These are phyloP conservation scores for Coregonus suidteri DNA, from an alignment of 2,797 vertebrate species.

Conservation along the genomic window DNA sequence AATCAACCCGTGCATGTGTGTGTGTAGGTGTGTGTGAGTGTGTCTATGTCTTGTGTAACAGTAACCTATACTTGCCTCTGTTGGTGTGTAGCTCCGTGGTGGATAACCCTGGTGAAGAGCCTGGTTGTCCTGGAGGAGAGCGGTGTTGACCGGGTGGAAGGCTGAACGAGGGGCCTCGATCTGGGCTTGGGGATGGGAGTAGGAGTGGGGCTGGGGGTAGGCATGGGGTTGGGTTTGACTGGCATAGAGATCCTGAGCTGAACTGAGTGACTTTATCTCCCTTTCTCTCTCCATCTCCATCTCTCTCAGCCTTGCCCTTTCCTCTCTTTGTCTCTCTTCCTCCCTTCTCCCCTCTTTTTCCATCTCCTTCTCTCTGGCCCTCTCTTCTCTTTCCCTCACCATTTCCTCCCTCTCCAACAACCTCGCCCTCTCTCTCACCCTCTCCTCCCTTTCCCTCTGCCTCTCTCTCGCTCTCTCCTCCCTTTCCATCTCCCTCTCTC, in stretches of 20 bases:
- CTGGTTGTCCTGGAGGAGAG: conserved; percentile 46
- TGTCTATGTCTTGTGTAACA: conserved; percentile 1
- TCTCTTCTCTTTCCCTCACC: conserved; percentile 50
- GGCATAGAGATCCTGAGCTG: conserved; percentile 46
- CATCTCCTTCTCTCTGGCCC: conserved; percentile 43
- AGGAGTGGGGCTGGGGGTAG: conserved; percentile 21
- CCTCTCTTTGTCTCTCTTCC: conserved; percentile 36
- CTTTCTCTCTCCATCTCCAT: conserved; percentile 38
- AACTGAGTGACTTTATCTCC: conserved; percentile 20
- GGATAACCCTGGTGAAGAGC: conserved; percentile 45
- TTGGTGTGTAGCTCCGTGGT: conserved; percentile 60
- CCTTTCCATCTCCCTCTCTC: conserved; percentile 19
- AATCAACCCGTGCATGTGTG: not conserved
- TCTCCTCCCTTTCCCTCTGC: conserved; percentile 9
- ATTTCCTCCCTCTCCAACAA: not conserved
- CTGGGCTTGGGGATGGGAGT: conserved; percentile 36
- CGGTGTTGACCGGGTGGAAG: conserved; percentile 64
- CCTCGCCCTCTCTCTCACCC: conserved; percentile 20
- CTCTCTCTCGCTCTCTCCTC: conserved; percentile 39
- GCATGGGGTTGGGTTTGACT: conserved; percentile 26
- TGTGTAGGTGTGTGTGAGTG: not conserved
- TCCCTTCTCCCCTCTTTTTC: conserved; percentile 31
- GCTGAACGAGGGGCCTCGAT: conserved; percentile 62
- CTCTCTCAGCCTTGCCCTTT: conserved; percentile 16
- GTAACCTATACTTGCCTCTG: conserved; percentile 62